A percentile compares a stretch with the other conserved stretches of the same genome.
These are phyloP conservation scores for Rhynchopsitta pachyrhyncha DNA, from an alignment of 2,113 vertebrate genomes.

Conservation along the genomic window DNA sequence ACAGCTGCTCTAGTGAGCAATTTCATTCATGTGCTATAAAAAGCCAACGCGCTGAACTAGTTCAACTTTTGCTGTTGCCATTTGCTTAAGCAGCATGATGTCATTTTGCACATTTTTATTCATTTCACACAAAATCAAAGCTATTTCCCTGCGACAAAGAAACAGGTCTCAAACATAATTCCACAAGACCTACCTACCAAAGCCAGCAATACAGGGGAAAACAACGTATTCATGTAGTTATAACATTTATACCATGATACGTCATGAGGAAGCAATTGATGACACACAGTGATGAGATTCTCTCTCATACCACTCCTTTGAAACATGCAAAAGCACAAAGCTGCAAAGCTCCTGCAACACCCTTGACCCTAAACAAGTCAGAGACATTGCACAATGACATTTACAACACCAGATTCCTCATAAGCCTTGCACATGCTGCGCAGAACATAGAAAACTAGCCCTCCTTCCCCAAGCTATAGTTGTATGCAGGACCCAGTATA, in stretches of 20 bases:
- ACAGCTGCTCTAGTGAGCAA: background rate
- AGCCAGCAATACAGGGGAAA: background rate
- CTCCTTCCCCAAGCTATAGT: background rate
- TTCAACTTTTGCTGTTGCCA: background rate
- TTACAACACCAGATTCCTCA: background rate
- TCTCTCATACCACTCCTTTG: background rate
- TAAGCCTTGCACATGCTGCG: background rate
- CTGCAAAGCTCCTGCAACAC: background rate
- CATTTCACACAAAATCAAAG: background rate
- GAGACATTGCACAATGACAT: background rate
- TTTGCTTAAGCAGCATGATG: background rate
- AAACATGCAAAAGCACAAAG: background rate
- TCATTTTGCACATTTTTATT: background rate
- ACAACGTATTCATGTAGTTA: rapidly evolving
- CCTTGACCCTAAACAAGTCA: background rate
- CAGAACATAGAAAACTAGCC: background rate
- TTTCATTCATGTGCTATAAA: conserved; percentile 38
- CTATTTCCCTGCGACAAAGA: background rate
- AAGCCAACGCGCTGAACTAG: background rate
- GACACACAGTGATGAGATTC: rapidly evolving
- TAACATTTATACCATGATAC: background rate
- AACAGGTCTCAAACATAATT: background rate
- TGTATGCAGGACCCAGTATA: rapidly evolving
- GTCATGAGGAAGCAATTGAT: background rate
- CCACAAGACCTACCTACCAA: background rate